A percentile compares a stretch with the other conserved stretches of the same genome.
These are phyloP conservation scores for Cossypha heuglini DNA, from an alignment of 2,797 vertebrate genomes.

Conservation along the genomic window DNA sequence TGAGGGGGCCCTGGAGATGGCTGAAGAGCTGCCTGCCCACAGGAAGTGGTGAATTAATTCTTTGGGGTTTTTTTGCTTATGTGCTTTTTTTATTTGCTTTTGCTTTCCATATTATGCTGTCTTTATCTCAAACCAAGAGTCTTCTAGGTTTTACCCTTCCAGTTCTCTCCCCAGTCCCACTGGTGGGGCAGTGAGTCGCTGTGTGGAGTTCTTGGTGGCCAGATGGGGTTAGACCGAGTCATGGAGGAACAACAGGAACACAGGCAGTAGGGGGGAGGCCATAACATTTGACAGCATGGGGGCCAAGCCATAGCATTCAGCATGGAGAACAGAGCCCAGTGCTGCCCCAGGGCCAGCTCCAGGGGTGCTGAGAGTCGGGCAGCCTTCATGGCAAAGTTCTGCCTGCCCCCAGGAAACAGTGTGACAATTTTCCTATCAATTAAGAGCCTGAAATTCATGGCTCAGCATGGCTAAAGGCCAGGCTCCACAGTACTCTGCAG, in stretches of 20 bases:
- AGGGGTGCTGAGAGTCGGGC: too few relatives aligned
- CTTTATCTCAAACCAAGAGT: neutral
- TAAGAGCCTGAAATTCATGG: neutral
- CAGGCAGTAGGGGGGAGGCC: fast-evolving
- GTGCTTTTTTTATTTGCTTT: neutral
- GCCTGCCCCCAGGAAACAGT: neutral
- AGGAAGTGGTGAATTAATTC: neutral
- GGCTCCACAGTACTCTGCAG: neutral
- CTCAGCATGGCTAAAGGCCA: neutral
- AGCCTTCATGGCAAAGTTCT: neutral
- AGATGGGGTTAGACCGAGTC: neutral
- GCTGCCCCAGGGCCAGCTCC: too few relatives aligned
- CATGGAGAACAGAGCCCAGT: neutral
- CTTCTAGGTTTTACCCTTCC: neutral
- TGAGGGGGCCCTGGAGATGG: neutral
- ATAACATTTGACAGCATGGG: fast-evolving
- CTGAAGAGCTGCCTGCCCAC: neutral
- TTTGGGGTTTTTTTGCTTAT: neutral
- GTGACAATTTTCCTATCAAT: neutral
- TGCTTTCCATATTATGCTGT: neutral
- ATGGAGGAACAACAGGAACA: neutral
- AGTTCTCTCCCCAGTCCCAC: neutral
- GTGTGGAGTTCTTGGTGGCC: neutral
- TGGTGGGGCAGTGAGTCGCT: neutral
- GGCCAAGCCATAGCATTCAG: neutral